Base-by-base conservation (phyloP, 2,797 vertebrate genomes). In the Gymnopithys bicolor region DNA sequence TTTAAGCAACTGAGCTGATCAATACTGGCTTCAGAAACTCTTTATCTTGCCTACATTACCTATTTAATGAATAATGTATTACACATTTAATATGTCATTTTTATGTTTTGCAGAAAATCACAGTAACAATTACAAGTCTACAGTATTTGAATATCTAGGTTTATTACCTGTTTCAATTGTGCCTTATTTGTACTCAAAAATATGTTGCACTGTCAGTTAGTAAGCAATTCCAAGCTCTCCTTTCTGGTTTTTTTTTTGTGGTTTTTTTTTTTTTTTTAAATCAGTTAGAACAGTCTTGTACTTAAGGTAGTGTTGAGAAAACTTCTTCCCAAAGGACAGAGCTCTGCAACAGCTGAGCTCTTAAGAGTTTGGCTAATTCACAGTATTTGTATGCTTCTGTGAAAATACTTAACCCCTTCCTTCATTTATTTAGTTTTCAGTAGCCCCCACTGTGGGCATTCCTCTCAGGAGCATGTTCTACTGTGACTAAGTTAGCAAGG, bases 151-250 rank as follows among this genome's bases (percentile, higher is more conserved):
- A 19, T 35, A 51, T 51, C 19, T 33, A 13, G 10, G 41, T 58
- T 75, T 83, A n/a, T 80, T 59, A n/a, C 53, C 25, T 64, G 13
- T 27, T 89, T 60, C 49, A 39, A 2, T 67, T 63, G 66, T 70
- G 30, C 41, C 28, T 82, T 7, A 19, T n/a, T 11, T 3, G 0
- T 56, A 41, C 8, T 53, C 16, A 53, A 13, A 69, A 76, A 48
- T 46, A 41, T 1, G 4, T 83, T 84, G 49, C 7, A 39, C 5
- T 0, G 0, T 25, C 32, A 79, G 53, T 11, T 24, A 51, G 5
- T 43, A 84, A 45, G 60, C 28, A 64, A 83, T 41, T 60, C 30
- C 1, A 11, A 68, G 30, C 11, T 18, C 21, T 73, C 22, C 25
- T 10, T 51, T 28, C 33, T 33, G 33, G 33, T 7, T 33, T 33